Evolutionary conservation across 2,888 invertebrate species (phyloP).

Genomic region (Pantelozetes paolii): DNA sequence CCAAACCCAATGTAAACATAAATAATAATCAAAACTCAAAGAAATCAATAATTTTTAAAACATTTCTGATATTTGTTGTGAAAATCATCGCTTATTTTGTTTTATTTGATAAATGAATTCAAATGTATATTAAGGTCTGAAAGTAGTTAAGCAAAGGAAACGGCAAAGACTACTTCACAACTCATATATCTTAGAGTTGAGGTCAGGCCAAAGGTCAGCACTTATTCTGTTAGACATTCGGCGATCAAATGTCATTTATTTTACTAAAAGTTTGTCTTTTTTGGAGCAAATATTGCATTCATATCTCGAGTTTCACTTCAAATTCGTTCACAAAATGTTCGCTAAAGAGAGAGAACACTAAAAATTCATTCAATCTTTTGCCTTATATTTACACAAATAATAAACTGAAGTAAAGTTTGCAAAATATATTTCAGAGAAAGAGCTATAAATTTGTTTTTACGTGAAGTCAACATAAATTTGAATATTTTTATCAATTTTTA

Average conservation of each 20-base stretch:
- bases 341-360: not conserved
- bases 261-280: not conserved
- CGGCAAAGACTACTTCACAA: not conserved
- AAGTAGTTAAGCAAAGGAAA: not conserved
- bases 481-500: not conserved
- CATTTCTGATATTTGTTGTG: not conserved
- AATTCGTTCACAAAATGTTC: not conserved
- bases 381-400: too few species aligned
- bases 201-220: not conserved
- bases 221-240: not conserved
- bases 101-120: not conserved
- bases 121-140: not conserved
- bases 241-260: slow-evolving; percentile 21
- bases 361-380: not conserved
- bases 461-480: not conserved
- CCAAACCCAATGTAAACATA: not conserved
- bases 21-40: too few species aligned
- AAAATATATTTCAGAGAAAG: not conserved
- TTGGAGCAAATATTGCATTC: not conserved
- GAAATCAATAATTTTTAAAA: too few species aligned
- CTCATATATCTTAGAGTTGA: not conserved
- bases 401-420: not conserved
- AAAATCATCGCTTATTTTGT: too few species aligned
- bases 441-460: not conserved
- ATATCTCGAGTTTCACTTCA: not conserved